Base-by-base conservation (phyloP, 2,888 invertebrate species). In the Patella ulyssiponensis region DNA sequence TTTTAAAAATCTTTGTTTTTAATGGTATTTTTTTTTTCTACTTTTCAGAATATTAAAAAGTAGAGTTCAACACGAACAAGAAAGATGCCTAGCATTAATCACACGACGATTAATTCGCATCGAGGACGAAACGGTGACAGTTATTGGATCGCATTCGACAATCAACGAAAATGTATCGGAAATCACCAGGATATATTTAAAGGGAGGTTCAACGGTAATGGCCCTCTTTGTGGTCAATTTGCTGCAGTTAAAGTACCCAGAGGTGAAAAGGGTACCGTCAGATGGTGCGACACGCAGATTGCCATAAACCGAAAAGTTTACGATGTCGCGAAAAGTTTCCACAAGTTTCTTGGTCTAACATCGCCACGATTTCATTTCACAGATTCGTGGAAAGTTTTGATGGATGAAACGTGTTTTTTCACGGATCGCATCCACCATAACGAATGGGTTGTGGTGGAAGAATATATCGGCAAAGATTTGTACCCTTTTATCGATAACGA, bases 301-400 rank as follows among this genome's bases (percentile, higher is more conserved):
- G 20, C 64, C 11, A 64, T 23, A 23, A 64, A 64, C 14, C 20
- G 64, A 17, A 64, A 64, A 11, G 64, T 23, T 3, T 12, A 64
- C 3, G 64, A 64, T 23, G 20, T 14, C 20, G 20, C 64, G 14
- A 64, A 64, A 2, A 64, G 64, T 64, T 64, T 64, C 14, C 12
- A 12, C 11, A 17, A 23, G 11, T 23, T n/a, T 23, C 64, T 64
- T 20, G 23, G 64, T 3, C 20, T 64, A 64, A 23, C 20, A 23
- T 64, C 64, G 14, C 64, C 20, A 20, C 64, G 9, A 14, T 23
- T 64, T 11, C 3, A 23, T 9, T 64, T 64, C 23, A 64, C 64
- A 23, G 64, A 64, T 23, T 64, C 64, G 20, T 64, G 64, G 64
- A 64, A 64, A 23, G 64, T 23, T 64, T 64, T 64, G 23, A 64